These are phyloP conservation scores for Xenentodon cancila DNA, from an alignment of 2,797 vertebrate genomes.

Conservation along the genomic window DNA sequence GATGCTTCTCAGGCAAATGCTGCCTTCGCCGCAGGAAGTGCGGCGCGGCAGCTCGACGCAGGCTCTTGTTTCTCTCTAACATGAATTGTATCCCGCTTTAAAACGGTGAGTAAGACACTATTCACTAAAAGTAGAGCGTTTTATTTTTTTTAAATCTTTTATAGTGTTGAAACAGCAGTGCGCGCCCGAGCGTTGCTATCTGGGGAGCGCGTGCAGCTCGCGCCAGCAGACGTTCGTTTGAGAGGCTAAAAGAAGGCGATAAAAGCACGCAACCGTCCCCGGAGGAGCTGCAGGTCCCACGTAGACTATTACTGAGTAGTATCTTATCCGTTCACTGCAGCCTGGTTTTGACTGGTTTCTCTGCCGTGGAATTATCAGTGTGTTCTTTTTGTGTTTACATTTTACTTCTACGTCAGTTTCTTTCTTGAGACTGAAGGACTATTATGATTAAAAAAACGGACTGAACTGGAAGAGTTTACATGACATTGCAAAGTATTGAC, in stretches of 20 bases:
- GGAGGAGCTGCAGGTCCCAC: constrained; percentile 48
- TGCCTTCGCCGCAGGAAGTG: constrained; percentile 76
- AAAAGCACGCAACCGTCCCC: constrained; percentile 61
- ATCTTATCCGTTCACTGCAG: neutral
- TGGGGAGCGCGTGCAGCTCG: constrained; percentile 70
- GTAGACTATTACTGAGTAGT: constrained; percentile 10
- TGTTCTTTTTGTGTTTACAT: neutral
- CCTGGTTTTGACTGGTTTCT: neutral
- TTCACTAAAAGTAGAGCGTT: constrained; percentile 15
- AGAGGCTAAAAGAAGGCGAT: constrained; percentile 65
- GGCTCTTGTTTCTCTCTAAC: constrained; percentile 48
- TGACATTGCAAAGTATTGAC: too few relatives aligned
- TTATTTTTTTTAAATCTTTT: too few relatives aligned
- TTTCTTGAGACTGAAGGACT: too few relatives aligned
- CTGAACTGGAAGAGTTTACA: too few relatives aligned
- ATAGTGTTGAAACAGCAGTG: constrained; percentile 4
- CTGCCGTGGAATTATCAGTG: constrained; percentile 4
- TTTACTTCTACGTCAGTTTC: constrained; percentile 1
- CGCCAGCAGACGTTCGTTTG: constrained; percentile 68
- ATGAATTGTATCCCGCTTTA: constrained; percentile 57
- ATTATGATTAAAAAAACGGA: too few relatives aligned
- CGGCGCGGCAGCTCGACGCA: constrained; percentile 66
- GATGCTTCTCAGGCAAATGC: constrained; percentile 79
- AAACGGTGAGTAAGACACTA: constrained; percentile 62
- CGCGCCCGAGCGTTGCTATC: constrained; percentile 4